Evolutionary conservation across 1,140 invertebrate species (phyloP), one percentile per base, ranked within the genome.

Genomic region (Drosophila nasuta): DNA sequence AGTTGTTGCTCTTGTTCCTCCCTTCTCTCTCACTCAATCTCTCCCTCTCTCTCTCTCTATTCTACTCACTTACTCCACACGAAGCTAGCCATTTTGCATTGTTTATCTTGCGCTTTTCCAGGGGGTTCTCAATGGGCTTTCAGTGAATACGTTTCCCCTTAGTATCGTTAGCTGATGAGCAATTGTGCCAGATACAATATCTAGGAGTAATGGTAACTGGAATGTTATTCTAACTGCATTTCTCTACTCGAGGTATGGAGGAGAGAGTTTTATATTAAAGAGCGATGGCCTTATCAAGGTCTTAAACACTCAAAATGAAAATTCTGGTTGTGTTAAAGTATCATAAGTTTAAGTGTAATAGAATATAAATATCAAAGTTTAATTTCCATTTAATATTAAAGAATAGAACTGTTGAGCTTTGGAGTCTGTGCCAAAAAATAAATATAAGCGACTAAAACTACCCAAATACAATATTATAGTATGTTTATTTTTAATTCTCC

Each of bases 401-500:
- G 5, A 46, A 46, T 46, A 6, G 7, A 13, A 13, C 3, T 45
- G 2, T 69, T 28, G 11, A 51, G 10, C 8, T 11, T 25, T 25
- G 3, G 3, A 25, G 20, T 25, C 20, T 28, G 8, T 13, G 17
- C 46, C 48, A 62, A 70, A 5, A 51, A 56, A 17, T 5, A 33
- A 35, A 52, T 10, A 15, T 10, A 33, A 46, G 30, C 11, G 15
- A 17, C 10, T 2, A 5, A 8, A 25, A 15, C 8, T 25, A 3
- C 6, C 38, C n/a, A 25, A 15, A 20, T 45, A 48, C 57, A 79
- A 33, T 15, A 79, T 3, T 10, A 6, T 59, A 28, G 73, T 67
- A 69, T 82, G 73, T 80, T 88, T 87, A 88, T 83, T 83, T 88
- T 80, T 77, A 77, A 72, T 72, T 45, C 48, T 63, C 58, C 59